Conservation (phyloP, 1,140 invertebrate species). For the Eurosta solidaginis region DNA sequence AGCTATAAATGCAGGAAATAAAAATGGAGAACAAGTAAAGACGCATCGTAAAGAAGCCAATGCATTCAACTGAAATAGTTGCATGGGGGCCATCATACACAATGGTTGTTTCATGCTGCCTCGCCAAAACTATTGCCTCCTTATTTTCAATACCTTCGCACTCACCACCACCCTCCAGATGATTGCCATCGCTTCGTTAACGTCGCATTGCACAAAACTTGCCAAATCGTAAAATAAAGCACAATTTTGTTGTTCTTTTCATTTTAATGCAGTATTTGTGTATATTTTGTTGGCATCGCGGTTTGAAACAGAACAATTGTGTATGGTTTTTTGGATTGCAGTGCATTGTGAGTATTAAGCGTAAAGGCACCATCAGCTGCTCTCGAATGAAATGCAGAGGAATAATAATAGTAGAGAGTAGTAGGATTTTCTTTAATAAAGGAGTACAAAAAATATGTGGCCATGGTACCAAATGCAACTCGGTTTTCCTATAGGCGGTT, state of each 20-base stretch:
- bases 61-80: background rate
- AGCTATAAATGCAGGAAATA: background rate
- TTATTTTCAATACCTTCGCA: background rate
- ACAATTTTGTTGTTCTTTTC: background rate
- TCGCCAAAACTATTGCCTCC: background rate
- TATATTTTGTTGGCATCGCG: background rate
- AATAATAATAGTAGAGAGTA: background rate
- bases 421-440: background rate
- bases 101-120: background rate
- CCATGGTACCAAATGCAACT: too few relatives aligned
- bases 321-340: background rate
- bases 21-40: background rate
- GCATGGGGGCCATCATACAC: background rate
- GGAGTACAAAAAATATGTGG: background rate
- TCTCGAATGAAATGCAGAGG: background rate
- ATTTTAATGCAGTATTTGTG: background rate
- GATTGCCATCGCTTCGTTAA: background rate
- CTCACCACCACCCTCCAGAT: background rate
- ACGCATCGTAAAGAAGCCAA: background rate
- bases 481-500: too few relatives aligned
- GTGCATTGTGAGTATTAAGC: background rate
- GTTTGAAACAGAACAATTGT: constrained; percentile 9
- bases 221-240: constrained; percentile 5
- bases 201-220: background rate
- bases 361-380: background rate